Percentiles rank a stretch among this genome's conserved stretches.
Conservation (phyloP, 2,888 invertebrate genomes). For the Malthinus seriepunctatus region DNA sequence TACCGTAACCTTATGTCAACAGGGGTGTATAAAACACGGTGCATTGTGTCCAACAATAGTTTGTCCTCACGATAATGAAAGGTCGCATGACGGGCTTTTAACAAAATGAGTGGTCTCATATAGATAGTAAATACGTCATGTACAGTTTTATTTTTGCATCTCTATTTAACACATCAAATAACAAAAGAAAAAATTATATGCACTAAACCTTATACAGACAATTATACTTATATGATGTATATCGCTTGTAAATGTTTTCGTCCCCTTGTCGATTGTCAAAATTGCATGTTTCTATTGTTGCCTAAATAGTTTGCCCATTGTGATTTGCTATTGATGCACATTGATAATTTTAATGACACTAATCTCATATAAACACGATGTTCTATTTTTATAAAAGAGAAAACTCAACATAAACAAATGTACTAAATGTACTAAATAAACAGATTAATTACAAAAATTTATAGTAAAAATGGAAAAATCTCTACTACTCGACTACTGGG, state of each 20-base stretch:
- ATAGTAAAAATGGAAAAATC: too few relatives aligned
- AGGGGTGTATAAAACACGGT: constrained; percentile 44
- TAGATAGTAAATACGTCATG: constrained; percentile 21
- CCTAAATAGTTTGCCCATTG: constrained; percentile 26
- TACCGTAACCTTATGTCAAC: constrained; percentile 48
- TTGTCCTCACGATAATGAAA: constrained; percentile 43
- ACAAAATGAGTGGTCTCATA: constrained; percentile 39
- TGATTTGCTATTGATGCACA: constrained; percentile 13
- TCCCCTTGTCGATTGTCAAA: constrained; percentile 32
- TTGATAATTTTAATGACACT: not conserved
- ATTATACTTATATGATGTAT: constrained; percentile 28
- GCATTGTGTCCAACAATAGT: constrained; percentile 45
- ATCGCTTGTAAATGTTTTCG: constrained; percentile 22
- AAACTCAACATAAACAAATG: not conserved
- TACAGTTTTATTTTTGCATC: constrained; percentile 6
- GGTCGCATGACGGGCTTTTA: constrained; percentile 47
- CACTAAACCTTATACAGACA: constrained; percentile 7
- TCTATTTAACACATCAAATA: constrained; percentile 1
- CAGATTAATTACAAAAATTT: too few relatives aligned
- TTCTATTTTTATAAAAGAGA: not conserved
- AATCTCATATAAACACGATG: not conserved
- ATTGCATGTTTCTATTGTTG: constrained; percentile 32
- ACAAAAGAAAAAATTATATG: constrained; percentile 11
- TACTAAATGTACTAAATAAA: not conserved
- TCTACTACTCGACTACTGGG: too few relatives aligned